Percentiles rank a stretch among this genome's conserved stretches.
These are phyloP conservation scores for Calyptomena viridis DNA, from an alignment of 2,113 vertebrate species.

Conservation along the genomic window DNA sequence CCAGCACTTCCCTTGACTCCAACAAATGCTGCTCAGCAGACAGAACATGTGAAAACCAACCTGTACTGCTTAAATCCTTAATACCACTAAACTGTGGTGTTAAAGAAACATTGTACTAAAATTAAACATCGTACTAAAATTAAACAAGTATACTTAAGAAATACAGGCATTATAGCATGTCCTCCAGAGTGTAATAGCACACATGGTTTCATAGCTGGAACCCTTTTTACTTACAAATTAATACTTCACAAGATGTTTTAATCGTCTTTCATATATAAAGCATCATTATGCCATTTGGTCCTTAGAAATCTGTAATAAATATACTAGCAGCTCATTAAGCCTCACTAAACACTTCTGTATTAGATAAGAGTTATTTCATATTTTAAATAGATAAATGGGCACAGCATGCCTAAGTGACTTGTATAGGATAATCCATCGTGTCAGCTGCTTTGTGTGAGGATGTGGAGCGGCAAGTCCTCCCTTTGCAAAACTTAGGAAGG, in stretches of 20 bases:
- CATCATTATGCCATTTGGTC: background rate
- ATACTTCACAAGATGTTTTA: background rate
- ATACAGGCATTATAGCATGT: background rate
- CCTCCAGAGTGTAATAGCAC: background rate
- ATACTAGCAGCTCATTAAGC: conserved; percentile 27
- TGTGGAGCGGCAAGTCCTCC: background rate
- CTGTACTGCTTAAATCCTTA: background rate
- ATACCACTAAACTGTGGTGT: background rate
- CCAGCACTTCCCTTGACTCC: background rate
- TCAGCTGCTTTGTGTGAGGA: background rate
- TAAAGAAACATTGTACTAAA: background rate
- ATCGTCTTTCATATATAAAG: conserved; percentile 9
- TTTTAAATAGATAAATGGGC: conserved; percentile 26
- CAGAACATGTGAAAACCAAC: background rate
- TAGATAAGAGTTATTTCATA: background rate
- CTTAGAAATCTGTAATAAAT: conserved; percentile 26
- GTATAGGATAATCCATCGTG: background rate
- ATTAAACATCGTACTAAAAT: background rate
- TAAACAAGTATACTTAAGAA: background rate
- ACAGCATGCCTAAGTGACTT: background rate
- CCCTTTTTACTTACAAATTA: background rate
- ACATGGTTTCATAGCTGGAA: background rate
- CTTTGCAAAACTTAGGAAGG: background rate
- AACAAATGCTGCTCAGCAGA: background rate
- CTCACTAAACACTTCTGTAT: conserved; percentile 12